Percentiles rank a stretch among this genome's conserved stretches.
These are phyloP conservation scores for Circaetus cinerascens DNA, from an alignment of 2,113 vertebrate species.

Conservation along the genomic window DNA sequence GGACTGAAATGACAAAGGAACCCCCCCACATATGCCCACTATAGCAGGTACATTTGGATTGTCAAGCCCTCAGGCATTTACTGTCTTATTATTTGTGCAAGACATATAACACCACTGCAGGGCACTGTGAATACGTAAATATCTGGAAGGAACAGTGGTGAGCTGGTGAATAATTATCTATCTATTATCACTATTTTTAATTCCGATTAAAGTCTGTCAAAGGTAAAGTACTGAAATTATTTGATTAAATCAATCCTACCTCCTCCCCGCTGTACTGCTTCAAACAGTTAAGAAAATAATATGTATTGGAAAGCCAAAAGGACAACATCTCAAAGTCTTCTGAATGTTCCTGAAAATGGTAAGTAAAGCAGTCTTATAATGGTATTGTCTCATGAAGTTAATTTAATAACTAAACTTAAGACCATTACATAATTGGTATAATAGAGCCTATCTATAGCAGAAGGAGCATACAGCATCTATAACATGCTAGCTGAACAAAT, in stretches of 20 bases:
- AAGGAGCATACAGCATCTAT: neutral
- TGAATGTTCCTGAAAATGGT: constrained; percentile 77
- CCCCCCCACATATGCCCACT: neutral
- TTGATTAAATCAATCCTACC: constrained; percentile 69
- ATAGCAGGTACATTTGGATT: neutral
- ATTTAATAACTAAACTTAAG: neutral
- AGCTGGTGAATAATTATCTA: neutral
- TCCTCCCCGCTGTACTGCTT: constrained; percentile 98
- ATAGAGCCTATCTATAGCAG: neutral
- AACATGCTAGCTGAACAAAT: neutral
- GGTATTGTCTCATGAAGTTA: neutral
- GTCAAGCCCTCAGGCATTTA: neutral
- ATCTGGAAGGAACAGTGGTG: neutral
- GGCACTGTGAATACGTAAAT: neutral
- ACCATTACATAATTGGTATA: neutral
- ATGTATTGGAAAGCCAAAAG: constrained; percentile 94
- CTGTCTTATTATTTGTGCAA: neutral
- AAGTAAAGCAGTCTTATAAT: neutral
- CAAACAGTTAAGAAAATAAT: constrained; percentile 91
- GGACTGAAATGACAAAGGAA: neutral
- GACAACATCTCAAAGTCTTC: constrained; percentile 91
- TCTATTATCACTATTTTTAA: neutral
- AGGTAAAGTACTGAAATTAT: neutral
- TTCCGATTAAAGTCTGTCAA: neutral
- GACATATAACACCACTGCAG: too few species aligned